Conservation (phyloP, 2,113 vertebrate genomes). For the Prolemur simus region DNA sequence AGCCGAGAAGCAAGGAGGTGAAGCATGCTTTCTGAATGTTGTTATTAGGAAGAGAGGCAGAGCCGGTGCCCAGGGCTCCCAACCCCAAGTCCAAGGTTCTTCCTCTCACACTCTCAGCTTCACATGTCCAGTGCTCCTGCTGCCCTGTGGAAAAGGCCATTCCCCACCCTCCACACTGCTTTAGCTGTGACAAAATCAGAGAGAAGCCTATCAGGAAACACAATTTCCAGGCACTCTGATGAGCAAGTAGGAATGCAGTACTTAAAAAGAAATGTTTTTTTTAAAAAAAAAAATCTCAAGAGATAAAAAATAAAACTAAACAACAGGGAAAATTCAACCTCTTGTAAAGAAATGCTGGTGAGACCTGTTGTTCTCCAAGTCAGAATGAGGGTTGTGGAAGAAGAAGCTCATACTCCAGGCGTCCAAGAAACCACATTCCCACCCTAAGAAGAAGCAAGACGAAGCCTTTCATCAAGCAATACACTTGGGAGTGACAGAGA, state of each 20-base stretch:
- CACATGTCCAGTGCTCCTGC: background rate
- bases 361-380: background rate
- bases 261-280: background rate
- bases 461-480: background rate
- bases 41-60: background rate
- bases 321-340: background rate
- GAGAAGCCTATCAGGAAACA: background rate
- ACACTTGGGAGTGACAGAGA: background rate
- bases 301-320: slow-evolving; percentile 28
- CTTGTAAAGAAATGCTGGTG: background rate
- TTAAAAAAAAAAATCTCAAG: too few relatives aligned
- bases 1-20: background rate
- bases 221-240: background rate
- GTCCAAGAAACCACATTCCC: background rate
- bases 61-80: background rate
- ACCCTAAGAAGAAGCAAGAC: background rate
- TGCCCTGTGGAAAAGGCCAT: background rate
- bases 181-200: slow-evolving; percentile 21
- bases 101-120: background rate
- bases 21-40: background rate
- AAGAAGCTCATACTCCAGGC: background rate
- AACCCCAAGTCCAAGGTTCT: background rate
- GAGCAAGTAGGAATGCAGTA: background rate
- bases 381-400: background rate
- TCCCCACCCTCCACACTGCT: background rate